phyloP scores from a whole-genome alignment of 1,140 invertebrate genomes.

The Mactra quadrangularis region DNA sequence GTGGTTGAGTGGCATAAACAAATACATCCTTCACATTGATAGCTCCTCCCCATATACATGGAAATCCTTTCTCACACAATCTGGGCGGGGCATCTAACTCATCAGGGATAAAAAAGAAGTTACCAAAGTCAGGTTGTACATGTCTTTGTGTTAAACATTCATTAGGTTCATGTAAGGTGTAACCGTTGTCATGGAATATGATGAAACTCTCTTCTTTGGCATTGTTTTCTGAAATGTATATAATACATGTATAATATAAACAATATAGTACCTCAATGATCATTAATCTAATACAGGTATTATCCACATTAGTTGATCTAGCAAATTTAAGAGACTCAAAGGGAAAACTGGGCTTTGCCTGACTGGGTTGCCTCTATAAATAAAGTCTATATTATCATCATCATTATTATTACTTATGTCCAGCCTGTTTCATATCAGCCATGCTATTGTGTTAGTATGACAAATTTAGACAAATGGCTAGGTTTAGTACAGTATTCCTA shows the following conservation, averaged over 20 bases:
- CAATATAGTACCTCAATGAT: not conserved
- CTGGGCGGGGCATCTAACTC: slow-evolving; percentile 74
- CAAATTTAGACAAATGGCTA: too few species aligned
- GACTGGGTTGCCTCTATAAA: too few species aligned
- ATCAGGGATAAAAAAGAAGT: slow-evolving; percentile 79
- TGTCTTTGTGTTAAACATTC: slow-evolving; percentile 89
- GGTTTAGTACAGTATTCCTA: too few species aligned
- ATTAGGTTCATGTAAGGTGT: slow-evolving; percentile 90
- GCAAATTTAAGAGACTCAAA: not conserved
- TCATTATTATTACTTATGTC: too few species aligned
- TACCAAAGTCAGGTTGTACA: slow-evolving; percentile 86
- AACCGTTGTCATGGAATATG: slow-evolving; percentile 91
- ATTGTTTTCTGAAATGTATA: not conserved
- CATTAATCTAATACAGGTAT: not conserved
- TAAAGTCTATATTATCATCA: too few species aligned
- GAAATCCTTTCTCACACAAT: slow-evolving; percentile 71
- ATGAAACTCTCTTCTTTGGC: slow-evolving; percentile 86
- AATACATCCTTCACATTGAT: slow-evolving; percentile 90
- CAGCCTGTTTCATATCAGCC: too few species aligned
- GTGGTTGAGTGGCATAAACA: slow-evolving; percentile 90
- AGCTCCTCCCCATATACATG: slow-evolving; percentile 88
- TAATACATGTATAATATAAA: slow-evolving; percentile 5
- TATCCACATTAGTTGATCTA: too few species aligned
- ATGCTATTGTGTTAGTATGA: too few species aligned
- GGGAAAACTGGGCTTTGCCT: not conserved